These are phyloP conservation scores for Phalera bucephala DNA, from an alignment of 2,888 invertebrate genomes.

Conservation along the genomic window DNA sequence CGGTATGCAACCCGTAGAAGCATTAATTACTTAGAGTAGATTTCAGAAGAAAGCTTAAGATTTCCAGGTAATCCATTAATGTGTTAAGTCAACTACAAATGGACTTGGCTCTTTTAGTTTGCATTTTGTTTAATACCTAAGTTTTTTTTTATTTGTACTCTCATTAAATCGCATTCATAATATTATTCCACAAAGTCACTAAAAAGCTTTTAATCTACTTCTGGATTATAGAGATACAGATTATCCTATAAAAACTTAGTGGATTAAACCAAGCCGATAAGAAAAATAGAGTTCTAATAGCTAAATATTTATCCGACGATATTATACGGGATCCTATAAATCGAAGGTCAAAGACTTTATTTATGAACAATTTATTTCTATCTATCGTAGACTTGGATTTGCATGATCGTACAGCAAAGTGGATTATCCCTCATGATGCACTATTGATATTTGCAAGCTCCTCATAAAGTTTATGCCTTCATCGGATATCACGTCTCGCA, in stretches of 20 bases:
- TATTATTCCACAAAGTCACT: too few species aligned
- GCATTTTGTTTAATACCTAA: constrained; percentile 4
- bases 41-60: constrained; percentile 5
- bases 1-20: background rate
- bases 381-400: constrained; percentile 57
- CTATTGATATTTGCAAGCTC: constrained; percentile 57
- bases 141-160: too few species aligned
- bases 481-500: constrained; percentile 43
- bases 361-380: constrained; percentile 54
- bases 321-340: constrained; percentile 29
- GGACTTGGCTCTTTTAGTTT: constrained; percentile 2
- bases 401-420: constrained; percentile 53
- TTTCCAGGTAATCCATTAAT: constrained; percentile 18
- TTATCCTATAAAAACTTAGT: too few species aligned
- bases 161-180: too few species aligned
- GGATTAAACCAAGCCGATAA: too few species aligned
- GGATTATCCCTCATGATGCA: constrained; percentile 64
- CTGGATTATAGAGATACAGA: too few species aligned
- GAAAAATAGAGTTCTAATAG: too few species aligned
- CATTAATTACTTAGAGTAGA: constrained; percentile 14
- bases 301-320: constrained; percentile 30
- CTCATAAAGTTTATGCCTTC: constrained; percentile 55
- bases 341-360: constrained; percentile 46
- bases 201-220: too few species aligned
- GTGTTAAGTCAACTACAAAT: constrained; percentile 7